Conservation (phyloP, 30 jellyfish, hydroid and myxozoan genomes). For the Chironex yamaguchii region DNA sequence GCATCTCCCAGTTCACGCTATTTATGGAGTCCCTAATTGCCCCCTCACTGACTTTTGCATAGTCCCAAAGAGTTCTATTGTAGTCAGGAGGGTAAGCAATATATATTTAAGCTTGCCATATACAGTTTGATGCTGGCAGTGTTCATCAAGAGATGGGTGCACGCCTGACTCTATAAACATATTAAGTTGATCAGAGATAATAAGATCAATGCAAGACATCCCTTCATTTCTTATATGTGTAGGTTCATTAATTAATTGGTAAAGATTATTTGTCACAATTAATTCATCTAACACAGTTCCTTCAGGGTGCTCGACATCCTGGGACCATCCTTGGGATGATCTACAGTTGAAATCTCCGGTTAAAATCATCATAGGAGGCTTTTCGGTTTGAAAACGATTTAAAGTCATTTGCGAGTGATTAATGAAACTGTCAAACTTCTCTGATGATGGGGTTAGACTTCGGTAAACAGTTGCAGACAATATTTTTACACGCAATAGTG, state of each 20-base stretch:
- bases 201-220: slow-evolving; percentile 4
- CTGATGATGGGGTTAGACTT: slow-evolving; percentile 42
- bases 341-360: slow-evolving; percentile 60
- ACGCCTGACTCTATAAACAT: slow-evolving; percentile 2
- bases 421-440: slow-evolving; percentile 34
- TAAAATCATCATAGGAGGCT: slow-evolving; percentile 18
- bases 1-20: background rate
- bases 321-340: slow-evolving; percentile 59
- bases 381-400: slow-evolving; percentile 41
- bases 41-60: background rate
- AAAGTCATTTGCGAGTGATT: background rate
- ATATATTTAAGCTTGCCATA: slow-evolving; percentile 4
- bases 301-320: slow-evolving; percentile 44
- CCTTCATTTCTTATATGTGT: slow-evolving; percentile 19
- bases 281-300: slow-evolving; percentile 50
- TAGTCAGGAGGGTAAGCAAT: slow-evolving; percentile 13
- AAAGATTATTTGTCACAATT: slow-evolving; percentile 22
- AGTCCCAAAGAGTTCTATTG: slow-evolving; percentile 25
- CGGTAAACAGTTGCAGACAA: slow-evolving; percentile 26
- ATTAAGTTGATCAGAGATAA: background rate
- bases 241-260: slow-evolving; percentile 30
- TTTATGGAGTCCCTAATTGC: background rate
- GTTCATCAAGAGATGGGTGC: slow-evolving; percentile 46
- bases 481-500: slow-evolving; percentile 22
- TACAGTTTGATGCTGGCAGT: slow-evolving; percentile 25